phyloP scores from a whole-genome alignment of 2,797 vertebrate genomes.

The Echiichthys vipera region DNA sequence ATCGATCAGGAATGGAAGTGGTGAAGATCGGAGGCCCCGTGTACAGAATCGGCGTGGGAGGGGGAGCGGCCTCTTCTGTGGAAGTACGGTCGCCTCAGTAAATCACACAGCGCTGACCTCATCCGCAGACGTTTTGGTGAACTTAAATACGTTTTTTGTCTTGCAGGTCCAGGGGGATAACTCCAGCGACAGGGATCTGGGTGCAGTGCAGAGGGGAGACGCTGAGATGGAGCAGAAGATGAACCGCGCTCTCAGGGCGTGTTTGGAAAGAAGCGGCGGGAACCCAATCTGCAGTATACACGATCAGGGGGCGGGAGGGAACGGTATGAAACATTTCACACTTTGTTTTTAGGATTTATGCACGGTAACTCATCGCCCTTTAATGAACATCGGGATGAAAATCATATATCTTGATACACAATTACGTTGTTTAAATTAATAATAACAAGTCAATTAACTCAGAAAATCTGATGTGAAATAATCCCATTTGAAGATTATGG shows the following conservation, averaged over 20 bases:
- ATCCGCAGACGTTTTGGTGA: background rate
- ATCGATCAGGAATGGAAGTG: conserved; percentile 89
- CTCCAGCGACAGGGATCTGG: conserved; percentile 88
- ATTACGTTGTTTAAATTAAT: too few relatives aligned
- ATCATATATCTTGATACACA: too few relatives aligned
- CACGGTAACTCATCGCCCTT: too few relatives aligned
- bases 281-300: conserved; percentile 95
- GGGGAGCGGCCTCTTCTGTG: conserved; percentile 93
- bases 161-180: conserved; percentile 93
- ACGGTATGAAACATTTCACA: conserved; percentile 77
- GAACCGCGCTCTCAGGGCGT: conserved; percentile 93
- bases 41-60: conserved; percentile 94
- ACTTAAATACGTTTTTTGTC: background rate
- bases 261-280: conserved; percentile 84
- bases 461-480: too few relatives aligned
- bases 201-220: conserved; percentile 93
- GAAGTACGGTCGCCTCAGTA: conserved; percentile 76
- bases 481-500: too few relatives aligned
- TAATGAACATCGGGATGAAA: too few relatives aligned
- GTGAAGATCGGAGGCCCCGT: conserved; percentile 95
- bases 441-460: too few relatives aligned
- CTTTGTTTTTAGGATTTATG: background rate
- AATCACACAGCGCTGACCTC: background rate
- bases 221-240: conserved; percentile 98
- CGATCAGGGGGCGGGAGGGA: conserved; percentile 94